Conservation (phyloP, 2,113 vertebrate species). For the Centropus unirufus region DNA sequence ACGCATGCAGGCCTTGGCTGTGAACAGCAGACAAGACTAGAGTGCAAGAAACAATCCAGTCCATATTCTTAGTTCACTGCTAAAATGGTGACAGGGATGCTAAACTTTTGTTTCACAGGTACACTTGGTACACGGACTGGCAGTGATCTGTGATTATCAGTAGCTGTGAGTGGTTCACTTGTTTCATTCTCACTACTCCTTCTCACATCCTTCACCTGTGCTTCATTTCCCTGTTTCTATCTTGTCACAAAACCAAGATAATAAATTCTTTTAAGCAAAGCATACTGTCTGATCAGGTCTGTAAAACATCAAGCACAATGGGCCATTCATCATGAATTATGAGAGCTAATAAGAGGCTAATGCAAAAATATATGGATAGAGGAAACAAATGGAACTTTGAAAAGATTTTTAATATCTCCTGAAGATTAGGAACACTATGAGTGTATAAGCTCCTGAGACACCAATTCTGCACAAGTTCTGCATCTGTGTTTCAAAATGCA, state of each 20-base stretch:
- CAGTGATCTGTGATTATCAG: not conserved
- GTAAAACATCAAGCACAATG: not conserved
- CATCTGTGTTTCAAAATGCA: not conserved
- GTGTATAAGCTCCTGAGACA: not conserved
- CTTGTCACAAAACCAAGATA: not conserved
- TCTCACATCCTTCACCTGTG: not conserved
- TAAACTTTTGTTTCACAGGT: slow-evolving; percentile 3
- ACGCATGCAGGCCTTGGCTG: not conserved
- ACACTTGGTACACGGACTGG: not conserved
- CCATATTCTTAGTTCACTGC: not conserved
- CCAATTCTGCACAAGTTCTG: not conserved
- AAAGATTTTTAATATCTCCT: not conserved
- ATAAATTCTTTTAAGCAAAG: not conserved
- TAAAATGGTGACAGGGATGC: not conserved
- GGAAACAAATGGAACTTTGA: not conserved
- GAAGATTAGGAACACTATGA: not conserved
- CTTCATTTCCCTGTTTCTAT: not conserved
- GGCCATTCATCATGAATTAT: not conserved
- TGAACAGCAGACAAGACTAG: not conserved
- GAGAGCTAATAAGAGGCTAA: not conserved
- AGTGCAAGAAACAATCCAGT: not conserved
- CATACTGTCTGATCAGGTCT: not conserved
- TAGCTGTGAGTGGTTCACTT: not conserved
- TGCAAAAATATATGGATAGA: not conserved
- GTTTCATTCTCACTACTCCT: not conserved